Percentiles rank a stretch among this genome's conserved stretches.
Evolutionary conservation across 2,113 vertebrate genomes (phyloP).

Genomic region (Acrocephalus kingi): DNA sequence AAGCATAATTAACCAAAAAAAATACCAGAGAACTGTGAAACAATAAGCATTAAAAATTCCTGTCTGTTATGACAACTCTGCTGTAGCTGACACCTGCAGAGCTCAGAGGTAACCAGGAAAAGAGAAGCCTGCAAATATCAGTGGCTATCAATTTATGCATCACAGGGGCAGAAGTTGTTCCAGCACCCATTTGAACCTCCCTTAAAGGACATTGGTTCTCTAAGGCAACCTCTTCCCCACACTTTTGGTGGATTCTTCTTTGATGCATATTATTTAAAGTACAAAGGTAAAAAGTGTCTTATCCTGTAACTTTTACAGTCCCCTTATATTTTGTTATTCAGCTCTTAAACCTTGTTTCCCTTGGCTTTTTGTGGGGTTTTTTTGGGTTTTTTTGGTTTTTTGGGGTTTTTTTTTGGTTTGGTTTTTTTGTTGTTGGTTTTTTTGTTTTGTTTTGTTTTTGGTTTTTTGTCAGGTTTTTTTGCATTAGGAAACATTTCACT

Average conservation of each 20-base stretch:
- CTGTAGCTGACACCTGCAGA: neutral
- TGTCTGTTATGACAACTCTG: neutral
- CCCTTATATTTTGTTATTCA: neutral
- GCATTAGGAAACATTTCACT: neutral
- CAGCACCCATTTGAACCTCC: neutral
- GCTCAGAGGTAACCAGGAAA: neutral
- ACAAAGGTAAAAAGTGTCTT: neutral
- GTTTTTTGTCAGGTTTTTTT: neutral
- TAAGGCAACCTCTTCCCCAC: neutral
- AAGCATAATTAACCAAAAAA: slow-evolving; percentile 1
- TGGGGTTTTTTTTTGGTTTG: too few relatives aligned
- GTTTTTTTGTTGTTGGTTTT: too few relatives aligned
- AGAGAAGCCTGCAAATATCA: neutral
- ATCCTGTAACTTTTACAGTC: neutral
- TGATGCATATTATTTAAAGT: neutral
- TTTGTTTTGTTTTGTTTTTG: too few relatives aligned
- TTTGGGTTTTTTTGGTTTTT: too few relatives aligned
- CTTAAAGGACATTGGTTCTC: neutral
- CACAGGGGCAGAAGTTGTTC: neutral
- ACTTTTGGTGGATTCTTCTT: neutral
- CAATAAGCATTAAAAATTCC: neutral
- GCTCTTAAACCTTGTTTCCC: neutral
- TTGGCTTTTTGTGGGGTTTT: neutral
- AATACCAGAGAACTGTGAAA: neutral
- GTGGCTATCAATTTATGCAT: neutral